phyloP scores from a whole-genome alignment of 2,797 vertebrate species.

The Chaetophractus vellerosus region DNA sequence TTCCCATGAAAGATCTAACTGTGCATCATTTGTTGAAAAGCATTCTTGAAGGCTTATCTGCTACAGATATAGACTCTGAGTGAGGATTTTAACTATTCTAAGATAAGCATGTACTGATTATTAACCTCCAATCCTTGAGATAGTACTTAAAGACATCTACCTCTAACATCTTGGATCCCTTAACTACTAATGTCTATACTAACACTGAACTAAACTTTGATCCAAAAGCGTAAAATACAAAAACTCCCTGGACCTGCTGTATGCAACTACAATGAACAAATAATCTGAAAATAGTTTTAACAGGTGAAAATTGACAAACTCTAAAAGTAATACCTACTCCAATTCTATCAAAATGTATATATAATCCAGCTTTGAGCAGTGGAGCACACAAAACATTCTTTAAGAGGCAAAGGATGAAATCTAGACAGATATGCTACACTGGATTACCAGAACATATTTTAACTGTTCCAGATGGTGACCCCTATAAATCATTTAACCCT shows the following conservation, averaged over 20 bases:
- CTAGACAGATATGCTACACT: slow-evolving; percentile 59
- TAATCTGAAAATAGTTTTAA: slow-evolving; percentile 66
- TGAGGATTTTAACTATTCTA: slow-evolving; percentile 22
- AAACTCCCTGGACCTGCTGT: slow-evolving; percentile 51
- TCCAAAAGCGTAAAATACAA: slow-evolving; percentile 71
- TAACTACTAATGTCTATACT: slow-evolving; percentile 32
- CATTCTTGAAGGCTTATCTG: slow-evolving; percentile 49
- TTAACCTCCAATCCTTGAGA: not conserved
- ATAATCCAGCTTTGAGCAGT: slow-evolving; percentile 30
- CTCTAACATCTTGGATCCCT: slow-evolving; percentile 39
- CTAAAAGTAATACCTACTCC: slow-evolving; percentile 34
- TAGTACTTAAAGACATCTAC: slow-evolving; percentile 47
- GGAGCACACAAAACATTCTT: slow-evolving; percentile 72
- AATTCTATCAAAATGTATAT: slow-evolving; percentile 62
- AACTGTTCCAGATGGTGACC: slow-evolving; percentile 51
- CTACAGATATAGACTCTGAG: not conserved
- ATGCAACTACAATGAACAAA: slow-evolving; percentile 57
- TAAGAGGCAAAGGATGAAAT: slow-evolving; percentile 73
- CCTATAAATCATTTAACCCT: slow-evolving; percentile 61
- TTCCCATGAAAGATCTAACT: slow-evolving; percentile 44
- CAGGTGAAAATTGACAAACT: slow-evolving; percentile 67
- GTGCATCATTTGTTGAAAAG: slow-evolving; percentile 43
- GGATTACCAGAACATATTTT: slow-evolving; percentile 79
- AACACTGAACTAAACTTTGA: slow-evolving; percentile 37
- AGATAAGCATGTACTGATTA: slow-evolving; percentile 26